Evolutionary conservation across 2,888 invertebrate genomes (phyloP).

Genomic region (Nephrocerus scutellatus): DNA sequence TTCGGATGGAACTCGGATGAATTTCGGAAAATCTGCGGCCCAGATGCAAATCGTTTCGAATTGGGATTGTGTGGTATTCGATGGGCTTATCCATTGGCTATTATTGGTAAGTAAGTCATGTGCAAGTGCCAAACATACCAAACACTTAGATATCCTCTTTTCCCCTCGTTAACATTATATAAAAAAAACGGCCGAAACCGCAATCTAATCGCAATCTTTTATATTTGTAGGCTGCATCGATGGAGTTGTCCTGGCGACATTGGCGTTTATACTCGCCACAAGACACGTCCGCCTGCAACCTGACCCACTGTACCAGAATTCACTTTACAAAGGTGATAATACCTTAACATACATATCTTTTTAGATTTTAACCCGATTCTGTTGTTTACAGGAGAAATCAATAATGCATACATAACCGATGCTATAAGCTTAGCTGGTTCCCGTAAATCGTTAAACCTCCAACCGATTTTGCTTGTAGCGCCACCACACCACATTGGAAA

Average conservation of each 20-base stretch:
- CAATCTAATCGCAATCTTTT: too few relatives aligned
- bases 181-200: conserved; percentile 1
- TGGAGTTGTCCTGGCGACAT: conserved; percentile 74
- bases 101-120: conserved; percentile 62
- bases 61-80: conserved; percentile 81
- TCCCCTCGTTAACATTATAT: too few relatives aligned
- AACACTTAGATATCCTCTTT: too few relatives aligned
- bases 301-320: conserved; percentile 66
- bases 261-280: conserved; percentile 90
- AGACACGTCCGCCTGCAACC: conserved; percentile 79
- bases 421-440: conserved; percentile 78
- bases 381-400: conserved; percentile 66
- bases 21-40: conserved; percentile 80
- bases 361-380: conserved; percentile 26
- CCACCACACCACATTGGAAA: conserved; percentile 50
- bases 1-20: conserved; percentile 82
- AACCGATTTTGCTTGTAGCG: conserved; percentile 68
- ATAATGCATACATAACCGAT: conserved; percentile 80
- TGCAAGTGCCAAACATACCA: too few relatives aligned
- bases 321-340: conserved; percentile 58
- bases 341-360: neutral
- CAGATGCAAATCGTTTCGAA: conserved; percentile 67
- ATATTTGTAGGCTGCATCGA: conserved; percentile 73
- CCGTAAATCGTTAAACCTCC: conserved; percentile 76
- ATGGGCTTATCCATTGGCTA: conserved; percentile 90